Evolutionary conservation across 2,113 vertebrate species (phyloP), one percentile per base, ranked within the genome.

Genomic region (Apteryx mantelli): DNA sequence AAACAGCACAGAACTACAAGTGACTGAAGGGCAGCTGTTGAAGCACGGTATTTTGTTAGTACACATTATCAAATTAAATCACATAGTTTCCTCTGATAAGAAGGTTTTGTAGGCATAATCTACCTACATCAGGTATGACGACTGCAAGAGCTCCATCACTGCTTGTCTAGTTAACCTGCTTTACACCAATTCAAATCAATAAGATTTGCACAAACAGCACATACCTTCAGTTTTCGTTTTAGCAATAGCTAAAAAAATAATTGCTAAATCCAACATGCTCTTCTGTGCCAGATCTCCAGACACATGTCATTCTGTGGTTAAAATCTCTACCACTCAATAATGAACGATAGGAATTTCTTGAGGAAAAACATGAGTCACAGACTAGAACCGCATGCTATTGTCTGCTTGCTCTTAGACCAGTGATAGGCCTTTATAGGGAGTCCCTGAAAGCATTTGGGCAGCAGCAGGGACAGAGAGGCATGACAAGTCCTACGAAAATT

Each of bases 381-480:
- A 16, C 18, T 52, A 48, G 64, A 85, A 28, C 8, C 14, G 12
- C 1, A 11, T 1, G 2, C 18, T 84, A 8, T 77, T 32, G 30
- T 48, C 30, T 56, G 32, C 40, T 55, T 36, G 48, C 18, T 73
- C 42, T 34, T 19, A 89, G 24, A 64, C 24, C 46, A 69, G 40
- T 0, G 3, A 79, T 7, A 81, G 13, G 15, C 13, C 26, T 60
- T 7, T 2, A 9, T 3, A 3, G 3, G 15, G 18, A 69, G 81
- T 11, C 8, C 38, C 68, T 61, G 61, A 73, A 85, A 79, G 30
- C 46, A 68, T 26, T 34, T 9, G 24, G 38, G 52, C 53, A 73
- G 66, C 38, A 80, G 79, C 2, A 3, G 13, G 10, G 53, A 88
- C 11, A 61, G 16, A 66, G 19, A 68, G 21, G 4, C 0, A 0